Evolutionary conservation across 2,113 vertebrate genomes (phyloP).

Genomic region (Naja naja): DNA sequence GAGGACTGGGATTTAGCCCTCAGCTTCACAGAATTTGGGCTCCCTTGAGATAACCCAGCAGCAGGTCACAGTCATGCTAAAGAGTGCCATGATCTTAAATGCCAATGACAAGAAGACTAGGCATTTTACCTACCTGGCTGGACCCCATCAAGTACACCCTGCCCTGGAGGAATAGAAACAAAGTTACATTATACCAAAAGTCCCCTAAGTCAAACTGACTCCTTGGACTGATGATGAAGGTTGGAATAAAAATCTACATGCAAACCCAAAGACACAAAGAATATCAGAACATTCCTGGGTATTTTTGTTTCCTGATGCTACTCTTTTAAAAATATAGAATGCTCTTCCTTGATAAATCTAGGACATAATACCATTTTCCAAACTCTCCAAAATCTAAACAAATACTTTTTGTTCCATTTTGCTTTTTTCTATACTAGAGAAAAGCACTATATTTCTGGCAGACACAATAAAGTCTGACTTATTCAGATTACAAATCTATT

Average conservation of each 20-base stretch:
- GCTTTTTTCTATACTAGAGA: neutral
- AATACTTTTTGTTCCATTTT: neutral
- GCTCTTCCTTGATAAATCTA: neutral
- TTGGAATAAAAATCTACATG: neutral
- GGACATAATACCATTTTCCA: neutral
- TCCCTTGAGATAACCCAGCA: constrained; percentile 68
- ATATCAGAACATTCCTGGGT: neutral
- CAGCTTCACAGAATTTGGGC: constrained; percentile 69
- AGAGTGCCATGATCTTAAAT: constrained; percentile 58
- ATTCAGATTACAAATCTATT: neutral
- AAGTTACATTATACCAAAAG: constrained; percentile 48
- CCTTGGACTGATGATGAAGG: neutral
- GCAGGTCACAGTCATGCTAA: constrained; percentile 64
- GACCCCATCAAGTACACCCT: constrained; percentile 68
- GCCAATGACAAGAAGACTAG: constrained; percentile 48
- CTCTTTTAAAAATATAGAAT: neutral
- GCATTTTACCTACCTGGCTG: constrained; percentile 67
- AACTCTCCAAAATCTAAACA: neutral
- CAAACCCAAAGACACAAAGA: neutral
- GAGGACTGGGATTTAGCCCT: constrained; percentile 47
- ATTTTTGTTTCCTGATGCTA: neutral
- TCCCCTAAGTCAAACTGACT: constrained; percentile 26
- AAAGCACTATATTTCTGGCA: neutral
- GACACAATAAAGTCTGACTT: neutral
- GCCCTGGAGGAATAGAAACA: constrained; percentile 72